Conservation (phyloP, 2,113 vertebrate genomes). For the Silurus meridionalis region DNA sequence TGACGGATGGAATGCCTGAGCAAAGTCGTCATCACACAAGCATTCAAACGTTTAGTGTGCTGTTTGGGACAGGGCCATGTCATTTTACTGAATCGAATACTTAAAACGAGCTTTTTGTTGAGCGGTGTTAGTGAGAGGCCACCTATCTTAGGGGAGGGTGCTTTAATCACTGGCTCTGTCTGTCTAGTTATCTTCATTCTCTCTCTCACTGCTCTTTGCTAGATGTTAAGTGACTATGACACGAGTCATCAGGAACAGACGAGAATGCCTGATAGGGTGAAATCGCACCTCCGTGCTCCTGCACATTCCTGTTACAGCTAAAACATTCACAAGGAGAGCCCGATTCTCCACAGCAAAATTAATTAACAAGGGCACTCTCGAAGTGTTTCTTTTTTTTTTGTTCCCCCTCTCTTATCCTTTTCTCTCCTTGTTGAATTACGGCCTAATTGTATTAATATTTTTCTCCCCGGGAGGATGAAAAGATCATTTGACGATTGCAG, state of each 20-base stretch:
- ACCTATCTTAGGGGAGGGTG: background rate
- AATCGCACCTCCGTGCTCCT: constrained; percentile 73
- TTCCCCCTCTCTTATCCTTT: constrained; percentile 40
- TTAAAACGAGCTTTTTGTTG: background rate
- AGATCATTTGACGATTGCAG: constrained; percentile 98
- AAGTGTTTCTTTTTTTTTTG: constrained; percentile 76
- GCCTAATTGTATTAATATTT: constrained; percentile 99
- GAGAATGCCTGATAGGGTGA: constrained; percentile 77
- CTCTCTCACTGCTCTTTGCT: constrained; percentile 53
- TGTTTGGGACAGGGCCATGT: background rate
- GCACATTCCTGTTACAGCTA: constrained; percentile 77
- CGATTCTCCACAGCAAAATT: constrained; percentile 99
- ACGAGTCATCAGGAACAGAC: constrained; percentile 74
- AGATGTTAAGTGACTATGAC: constrained; percentile 74
- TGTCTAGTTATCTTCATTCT: constrained; percentile 26
- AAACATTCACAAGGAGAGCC: constrained; percentile 98
- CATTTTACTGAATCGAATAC: background rate
- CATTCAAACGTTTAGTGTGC: background rate
- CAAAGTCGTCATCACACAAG: background rate
- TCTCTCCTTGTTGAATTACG: constrained; percentile 88
- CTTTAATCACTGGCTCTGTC: constrained; percentile 2
- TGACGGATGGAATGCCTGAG: background rate
- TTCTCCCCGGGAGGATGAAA: constrained; percentile 95
- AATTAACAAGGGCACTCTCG: constrained; percentile 97
- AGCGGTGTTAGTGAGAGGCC: background rate